Percentiles rank a stretch among this genome's conserved stretches.
These are phyloP conservation scores for Eilema depressum DNA, from an alignment of 2,888 invertebrate species.

Conservation along the genomic window DNA sequence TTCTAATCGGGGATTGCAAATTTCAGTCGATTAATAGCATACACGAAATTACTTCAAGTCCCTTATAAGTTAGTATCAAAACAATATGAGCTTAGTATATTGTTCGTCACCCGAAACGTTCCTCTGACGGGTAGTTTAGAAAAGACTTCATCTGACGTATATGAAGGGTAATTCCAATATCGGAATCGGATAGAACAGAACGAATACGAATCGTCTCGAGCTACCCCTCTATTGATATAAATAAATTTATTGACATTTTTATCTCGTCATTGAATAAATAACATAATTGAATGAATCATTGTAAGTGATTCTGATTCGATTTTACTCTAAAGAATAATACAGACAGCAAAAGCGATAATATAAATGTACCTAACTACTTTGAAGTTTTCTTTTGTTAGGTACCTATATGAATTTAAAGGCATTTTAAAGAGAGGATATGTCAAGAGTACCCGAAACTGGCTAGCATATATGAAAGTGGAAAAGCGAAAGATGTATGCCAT, in stretches of 20 bases:
- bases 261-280: constrained; percentile 68
- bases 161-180: constrained; percentile 75
- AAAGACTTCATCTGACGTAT: constrained; percentile 83
- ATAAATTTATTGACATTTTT: constrained; percentile 68
- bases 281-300: constrained; percentile 55
- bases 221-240: constrained; percentile 64
- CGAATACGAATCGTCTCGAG: constrained; percentile 58
- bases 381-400: too few species aligned
- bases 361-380: not conserved
- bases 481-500: too few species aligned
- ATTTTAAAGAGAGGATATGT: too few species aligned
- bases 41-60: not conserved
- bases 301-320: constrained; percentile 38
- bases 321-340: constrained; percentile 28
- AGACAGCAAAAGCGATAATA: not conserved
- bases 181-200: too few species aligned
- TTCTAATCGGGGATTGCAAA: too few species aligned
- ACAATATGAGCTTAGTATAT: constrained; percentile 47
- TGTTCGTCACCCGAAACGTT: constrained; percentile 77
- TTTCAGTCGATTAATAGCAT: too few species aligned
- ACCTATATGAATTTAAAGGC: too few species aligned
- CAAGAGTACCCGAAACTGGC: too few species aligned
- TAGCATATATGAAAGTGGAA: too few species aligned
- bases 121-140: constrained; percentile 81
- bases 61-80: constrained; percentile 45